Base-by-base conservation (phyloP, 1,140 invertebrate species). In the Radopholus similis region DNA sequence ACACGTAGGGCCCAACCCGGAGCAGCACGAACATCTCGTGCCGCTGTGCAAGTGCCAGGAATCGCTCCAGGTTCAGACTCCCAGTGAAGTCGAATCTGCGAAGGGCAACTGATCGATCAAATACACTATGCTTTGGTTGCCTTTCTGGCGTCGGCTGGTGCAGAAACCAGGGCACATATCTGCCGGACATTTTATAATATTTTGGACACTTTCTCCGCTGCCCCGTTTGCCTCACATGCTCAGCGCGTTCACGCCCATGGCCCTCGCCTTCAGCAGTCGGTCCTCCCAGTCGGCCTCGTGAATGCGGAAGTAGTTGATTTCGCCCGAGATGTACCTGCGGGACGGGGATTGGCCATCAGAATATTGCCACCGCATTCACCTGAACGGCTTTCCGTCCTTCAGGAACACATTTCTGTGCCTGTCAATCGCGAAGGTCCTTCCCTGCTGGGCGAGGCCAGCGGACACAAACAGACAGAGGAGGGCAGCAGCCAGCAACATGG, bases 191-290 rank as follows among this genome's bases (percentile, higher is more conserved):
- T n/a, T n/a, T n/a, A n/a, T n/a, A n/a, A n/a, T n/a, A n/a, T n/a
- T n/a, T n/a, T n/a, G n/a, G n/a, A n/a, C n/a, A n/a, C n/a, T n/a
- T n/a, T n/a, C n/a, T n/a, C n/a, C n/a, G n/a, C n/a, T n/a, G n/a
- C n/a, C n/a, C n/a, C n/a, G n/a, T n/a, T n/a, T n/a, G n/a, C n/a
- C n/a, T n/a, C n/a, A n/a, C n/a, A n/a, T n/a, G n/a, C n/a, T n/a
- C n/a, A n/a, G n/a, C n/a, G 92, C 87, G 84, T 96, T 95, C 0
- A 95, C 85, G 13, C 94, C 94, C 58, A 89, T 90, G n/a, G 89
- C 88, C 81, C 89, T 86, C 72, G 93, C 87, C 83, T 92, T 92
- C 53, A 86, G 80, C 44, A 97, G 84, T 69, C 91, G 87, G 73
- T 93, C 90, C 70, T 88, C 83, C 93, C 93, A 96, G 76, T 90